Conservation (phyloP, 2,888 invertebrate species). For the Pyrgus malvae region DNA sequence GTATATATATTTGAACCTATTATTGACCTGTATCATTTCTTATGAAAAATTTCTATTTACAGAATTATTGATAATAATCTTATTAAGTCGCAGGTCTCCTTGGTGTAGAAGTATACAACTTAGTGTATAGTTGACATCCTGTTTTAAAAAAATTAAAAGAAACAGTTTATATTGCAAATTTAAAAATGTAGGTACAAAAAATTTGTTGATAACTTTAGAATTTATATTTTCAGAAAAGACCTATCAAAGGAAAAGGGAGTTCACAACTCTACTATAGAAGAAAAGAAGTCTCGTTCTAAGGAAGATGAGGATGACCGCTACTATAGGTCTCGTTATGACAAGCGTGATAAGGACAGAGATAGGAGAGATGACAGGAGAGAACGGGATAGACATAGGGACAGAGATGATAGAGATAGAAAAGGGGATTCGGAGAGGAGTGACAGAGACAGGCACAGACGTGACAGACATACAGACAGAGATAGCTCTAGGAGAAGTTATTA, state of each 20-base stretch:
- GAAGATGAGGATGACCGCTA: constrained; percentile 63
- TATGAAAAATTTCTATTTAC: too few species aligned
- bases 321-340: constrained; percentile 54
- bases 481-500: constrained; percentile 76
- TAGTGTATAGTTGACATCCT: too few species aligned
- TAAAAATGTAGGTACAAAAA: too few species aligned
- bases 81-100: too few species aligned
- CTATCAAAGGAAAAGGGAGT: constrained; percentile 86
- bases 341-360: constrained; percentile 47
- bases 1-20: too few species aligned
- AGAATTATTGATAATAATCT: too few species aligned
- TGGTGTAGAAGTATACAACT: too few species aligned
- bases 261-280: constrained; percentile 85
- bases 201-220: not conserved
- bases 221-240: constrained; percentile 57
- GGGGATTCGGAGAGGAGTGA: constrained; percentile 50
- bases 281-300: constrained; percentile 63
- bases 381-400: constrained; percentile 51
- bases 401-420: constrained; percentile 40
- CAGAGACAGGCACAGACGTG: constrained; percentile 49
- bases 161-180: too few species aligned
- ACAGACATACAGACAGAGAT: constrained; percentile 57
- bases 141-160: too few species aligned
- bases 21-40: too few species aligned
- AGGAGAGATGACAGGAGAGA: constrained; percentile 52